Evolutionary conservation across 2,113 vertebrate genomes (phyloP).

Genomic region (Salvator merianae): DNA sequence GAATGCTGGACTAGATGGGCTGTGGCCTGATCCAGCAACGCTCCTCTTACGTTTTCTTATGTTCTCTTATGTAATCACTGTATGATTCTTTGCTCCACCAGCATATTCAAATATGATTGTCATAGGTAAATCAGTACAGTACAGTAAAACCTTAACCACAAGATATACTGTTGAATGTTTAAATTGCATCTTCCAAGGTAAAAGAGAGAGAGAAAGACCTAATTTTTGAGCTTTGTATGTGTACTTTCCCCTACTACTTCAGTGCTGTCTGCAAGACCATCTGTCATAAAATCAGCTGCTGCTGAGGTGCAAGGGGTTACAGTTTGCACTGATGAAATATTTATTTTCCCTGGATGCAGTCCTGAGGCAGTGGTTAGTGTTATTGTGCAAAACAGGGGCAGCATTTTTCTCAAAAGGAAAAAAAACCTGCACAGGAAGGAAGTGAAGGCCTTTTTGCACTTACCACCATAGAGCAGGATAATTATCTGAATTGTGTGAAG

Average conservation of each 20-base stretch:
- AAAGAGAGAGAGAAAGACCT: neutral
- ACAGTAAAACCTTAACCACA: neutral
- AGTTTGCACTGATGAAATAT: slow-evolving; percentile 58
- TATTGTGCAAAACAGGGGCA: slow-evolving; percentile 63
- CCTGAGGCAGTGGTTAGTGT: slow-evolving; percentile 69
- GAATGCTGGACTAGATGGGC: too few species aligned
- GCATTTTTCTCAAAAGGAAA: slow-evolving; percentile 28
- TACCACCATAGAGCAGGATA: too few species aligned
- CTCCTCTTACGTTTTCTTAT: too few species aligned
- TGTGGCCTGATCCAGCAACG: too few species aligned
- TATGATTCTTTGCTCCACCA: neutral
- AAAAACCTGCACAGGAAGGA: slow-evolving; percentile 7
- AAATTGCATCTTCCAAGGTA: neutral
- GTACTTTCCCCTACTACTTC: slow-evolving; percentile 51
- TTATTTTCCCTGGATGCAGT: slow-evolving; percentile 67
- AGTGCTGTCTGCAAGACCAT: slow-evolving; percentile 61
- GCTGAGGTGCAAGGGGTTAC: slow-evolving; percentile 56
- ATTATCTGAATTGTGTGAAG: too few species aligned
- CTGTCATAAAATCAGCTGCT: slow-evolving; percentile 66
- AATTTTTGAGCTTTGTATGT: slow-evolving; percentile 38
- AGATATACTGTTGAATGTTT: neutral
- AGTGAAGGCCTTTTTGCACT: slow-evolving; percentile 4
- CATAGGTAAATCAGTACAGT: neutral
- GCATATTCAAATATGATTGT: neutral
- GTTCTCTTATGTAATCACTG: too few species aligned